These are phyloP conservation scores for Microplitis demolitor DNA, from an alignment of 1,140 invertebrate genomes.

Conservation along the genomic window DNA sequence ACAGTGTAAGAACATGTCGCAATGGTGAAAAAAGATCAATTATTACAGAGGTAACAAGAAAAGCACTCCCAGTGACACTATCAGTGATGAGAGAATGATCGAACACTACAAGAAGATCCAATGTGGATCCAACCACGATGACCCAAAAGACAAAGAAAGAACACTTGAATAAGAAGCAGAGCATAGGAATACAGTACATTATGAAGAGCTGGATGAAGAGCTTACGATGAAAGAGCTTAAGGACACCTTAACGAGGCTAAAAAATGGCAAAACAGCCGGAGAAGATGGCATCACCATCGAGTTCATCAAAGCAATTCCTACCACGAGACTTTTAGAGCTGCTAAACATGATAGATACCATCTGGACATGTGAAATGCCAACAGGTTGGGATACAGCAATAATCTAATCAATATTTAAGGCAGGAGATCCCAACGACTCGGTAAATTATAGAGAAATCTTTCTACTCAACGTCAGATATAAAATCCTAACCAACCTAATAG, in stretches of 20 bases:
- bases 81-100: not conserved
- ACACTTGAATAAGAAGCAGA: not conserved
- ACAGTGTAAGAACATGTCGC: not conserved
- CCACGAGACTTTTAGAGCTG: not conserved
- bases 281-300: not conserved
- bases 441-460: not conserved
- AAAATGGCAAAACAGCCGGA: not conserved
- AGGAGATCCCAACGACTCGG: not conserved
- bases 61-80: not conserved
- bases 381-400: not conserved
- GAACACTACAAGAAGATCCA: not conserved
- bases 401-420: not conserved
- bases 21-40: not conserved
- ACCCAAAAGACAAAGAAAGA: not conserved
- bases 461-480: not conserved
- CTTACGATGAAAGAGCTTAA: not conserved
- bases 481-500: not conserved
- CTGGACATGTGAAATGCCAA: not conserved
- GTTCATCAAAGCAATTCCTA: not conserved
- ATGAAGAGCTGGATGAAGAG: not conserved
- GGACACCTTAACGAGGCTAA: not conserved
- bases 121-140: not conserved
- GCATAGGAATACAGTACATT: not conserved
- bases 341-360: not conserved
- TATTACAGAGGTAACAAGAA: not conserved